Base-by-base conservation (phyloP, 2,888 invertebrate species). In the Diachrysia chrysitis region DNA sequence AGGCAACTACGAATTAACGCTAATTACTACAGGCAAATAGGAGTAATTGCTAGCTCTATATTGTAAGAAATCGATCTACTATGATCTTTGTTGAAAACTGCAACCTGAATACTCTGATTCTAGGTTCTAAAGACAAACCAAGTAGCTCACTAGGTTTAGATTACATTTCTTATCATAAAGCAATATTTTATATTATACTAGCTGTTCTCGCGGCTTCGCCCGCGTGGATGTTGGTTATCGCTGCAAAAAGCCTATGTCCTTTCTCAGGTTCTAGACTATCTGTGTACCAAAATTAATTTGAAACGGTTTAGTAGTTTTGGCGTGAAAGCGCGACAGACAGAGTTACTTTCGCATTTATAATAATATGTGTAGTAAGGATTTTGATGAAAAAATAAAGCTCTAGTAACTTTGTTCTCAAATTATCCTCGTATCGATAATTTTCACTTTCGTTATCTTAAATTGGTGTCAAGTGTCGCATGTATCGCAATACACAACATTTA, bases 391-490 rank as follows among this genome's bases (percentile, higher is more conserved):
- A n/a, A n/a, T n/a, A n/a, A n/a, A n/a, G n/a, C n/a, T n/a, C n/a
- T n/a, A n/a, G n/a, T 25, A 3, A 25, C 5, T 25, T 37, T 12
- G 37, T n/a, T 42, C n/a, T n/a, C 42, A n/a, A 53, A 48, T 29
- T 66, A 54, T 70, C 57, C 10, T 35, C 51, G 21, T 58, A 59
- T 53, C 46, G 53, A 56, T 32, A 56, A 58, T 23, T 25, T 19
- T 46, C 25, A 55, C 62, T 76, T 76, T 58, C 48, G 71, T 71
- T 76, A 62, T 62, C 66, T 63, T 57, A 62, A 56, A 48, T 55
- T n/a, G 58, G 76, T 48, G 58, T 73, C 76, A 61, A 54, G 32
- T 71, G 59, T 77, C 77, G 67, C 72, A 62, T 19, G 25, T 54
- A 58, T 56, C 59, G 72, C 42, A 63, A 56, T 66, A 53, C 76